These are phyloP conservation scores for Microchirus variegatus DNA, from an alignment of 2,797 vertebrate species.

Conservation along the genomic window DNA sequence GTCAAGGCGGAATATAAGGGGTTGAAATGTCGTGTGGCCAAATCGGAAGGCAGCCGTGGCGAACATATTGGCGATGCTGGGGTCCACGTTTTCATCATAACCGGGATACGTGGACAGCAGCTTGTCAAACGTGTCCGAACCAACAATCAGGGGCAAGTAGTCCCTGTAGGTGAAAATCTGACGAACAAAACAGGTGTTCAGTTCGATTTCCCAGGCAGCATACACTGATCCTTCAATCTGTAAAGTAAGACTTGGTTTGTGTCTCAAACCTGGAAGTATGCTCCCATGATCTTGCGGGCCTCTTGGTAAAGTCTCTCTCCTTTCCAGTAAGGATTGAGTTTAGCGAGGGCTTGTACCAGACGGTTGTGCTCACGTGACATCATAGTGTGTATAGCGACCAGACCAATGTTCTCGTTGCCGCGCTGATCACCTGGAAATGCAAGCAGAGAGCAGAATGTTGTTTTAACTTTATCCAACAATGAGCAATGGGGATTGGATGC, in stretches of 20 bases:
- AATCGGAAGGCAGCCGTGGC: slow-evolving; percentile 87
- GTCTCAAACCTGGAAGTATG: slow-evolving; percentile 80
- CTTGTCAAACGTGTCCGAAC: slow-evolving; percentile 52
- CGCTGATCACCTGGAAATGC: slow-evolving; percentile 80
- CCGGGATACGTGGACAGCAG: slow-evolving; percentile 75
- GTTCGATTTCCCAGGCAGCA: background rate
- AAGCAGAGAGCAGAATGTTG: background rate
- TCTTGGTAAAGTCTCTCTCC: slow-evolving; percentile 89
- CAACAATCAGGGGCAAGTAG: slow-evolving; percentile 85
- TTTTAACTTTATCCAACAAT: too few relatives aligned
- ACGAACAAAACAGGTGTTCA: slow-evolving; percentile 2
- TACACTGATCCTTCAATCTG: background rate
- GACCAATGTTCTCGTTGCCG: slow-evolving; percentile 80
- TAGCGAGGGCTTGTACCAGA: slow-evolving; percentile 75
- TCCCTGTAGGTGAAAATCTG: slow-evolving; percentile 83
- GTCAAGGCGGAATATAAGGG: slow-evolving; percentile 80
- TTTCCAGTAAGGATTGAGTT: slow-evolving; percentile 85
- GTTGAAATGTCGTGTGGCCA: slow-evolving; percentile 84
- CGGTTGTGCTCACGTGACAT: slow-evolving; percentile 89
- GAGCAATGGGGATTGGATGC: too few relatives aligned
- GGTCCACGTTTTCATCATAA: slow-evolving; percentile 82
- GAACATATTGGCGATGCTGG: slow-evolving; percentile 86
- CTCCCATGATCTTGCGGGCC: slow-evolving; percentile 86
- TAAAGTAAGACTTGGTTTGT: background rate
- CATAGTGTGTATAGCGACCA: slow-evolving; percentile 83